These are phyloP conservation scores for Rhingia campestris DNA, from an alignment of 2,888 invertebrate species.

Conservation along the genomic window DNA sequence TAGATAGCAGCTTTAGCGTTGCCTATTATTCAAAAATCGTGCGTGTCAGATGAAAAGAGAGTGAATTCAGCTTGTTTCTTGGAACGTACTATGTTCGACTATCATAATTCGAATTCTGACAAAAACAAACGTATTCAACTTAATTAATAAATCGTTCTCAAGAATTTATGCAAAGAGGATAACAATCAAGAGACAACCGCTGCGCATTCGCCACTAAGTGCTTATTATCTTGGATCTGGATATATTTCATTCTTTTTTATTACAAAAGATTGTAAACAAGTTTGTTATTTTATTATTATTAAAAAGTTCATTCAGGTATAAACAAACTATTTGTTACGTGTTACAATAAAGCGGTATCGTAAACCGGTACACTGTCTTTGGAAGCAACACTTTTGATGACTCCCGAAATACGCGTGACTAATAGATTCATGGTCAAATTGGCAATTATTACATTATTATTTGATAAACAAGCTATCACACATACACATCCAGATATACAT, in stretches of 20 bases:
- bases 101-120: neutral
- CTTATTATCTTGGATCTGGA: no score
- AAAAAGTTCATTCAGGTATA: conserved; percentile 38
- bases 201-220: neutral
- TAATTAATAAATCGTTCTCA: conserved; percentile 46
- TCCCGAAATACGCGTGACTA: conserved; percentile 10
- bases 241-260: neutral
- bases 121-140: conserved; percentile 7
- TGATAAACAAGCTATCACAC: neutral
- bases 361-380: conserved; percentile 5
- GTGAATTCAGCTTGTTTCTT: conserved; percentile 15
- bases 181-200: conserved; percentile 9
- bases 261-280: conserved; percentile 24
- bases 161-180: conserved; percentile 62
- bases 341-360: conserved; percentile 8
- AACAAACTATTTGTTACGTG: conserved; percentile 4
- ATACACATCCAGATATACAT: no score
- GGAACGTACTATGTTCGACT: conserved; percentile 4
- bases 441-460: conserved; percentile 14
- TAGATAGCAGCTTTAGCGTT: neutral
- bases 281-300: conserved; percentile 26
- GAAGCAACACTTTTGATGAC: conserved; percentile 32
- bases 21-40: neutral
- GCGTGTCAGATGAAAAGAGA: neutral
- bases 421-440: conserved; percentile 1